Evolutionary conservation across 2,797 vertebrate species (phyloP), one percentile per base, ranked within the genome.

Genomic region (Echiichthys vipera): DNA sequence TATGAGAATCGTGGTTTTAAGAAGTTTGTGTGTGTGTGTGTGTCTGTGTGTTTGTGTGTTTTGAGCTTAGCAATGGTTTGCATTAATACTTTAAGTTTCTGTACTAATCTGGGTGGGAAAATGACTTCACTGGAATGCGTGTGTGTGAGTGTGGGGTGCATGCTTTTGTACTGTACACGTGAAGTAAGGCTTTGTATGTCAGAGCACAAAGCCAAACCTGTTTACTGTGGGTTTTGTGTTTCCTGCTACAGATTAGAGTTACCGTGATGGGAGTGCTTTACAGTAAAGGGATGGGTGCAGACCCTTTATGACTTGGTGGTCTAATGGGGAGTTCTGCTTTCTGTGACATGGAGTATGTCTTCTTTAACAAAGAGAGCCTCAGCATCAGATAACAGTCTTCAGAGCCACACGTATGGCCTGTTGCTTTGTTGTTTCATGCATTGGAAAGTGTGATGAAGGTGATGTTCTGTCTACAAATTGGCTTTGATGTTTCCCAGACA

Each of bases 41-140:
- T 70, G 32, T 61, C 53, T 50, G 42, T 74, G 0, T 71, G 30
- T 72, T 47, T 81, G 40, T 34, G 15, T 53, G 24, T 71, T 78
- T 64, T 30, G 6, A 36, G 69, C 11, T 82, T 54, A 80, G 37
- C 5, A 11, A 39, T 58, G 57, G 42, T 53, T 42, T 47, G 56
- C 46, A 58, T 72, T 75, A 78, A 68, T 78, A 72, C 75, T 77
- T 47, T 62, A 51, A 56, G 56, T 29, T 20, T 77, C 69, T 71
- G 27, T 24, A 6, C 65, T 85, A 77, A 84, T 84, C 77, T 77
- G 47, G 37, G 78, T 82, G 74, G 72, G 80, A 85, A 81, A 86
- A 71, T 22, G 6, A 75, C 47, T 64, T 69, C 27, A 39, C 2
- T 59, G 61, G 65, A 81, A 82, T 22, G 5, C 57, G 36, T 64